Base-by-base conservation (phyloP, 1,140 invertebrate genomes). In the Drosophila ficusphila region DNA sequence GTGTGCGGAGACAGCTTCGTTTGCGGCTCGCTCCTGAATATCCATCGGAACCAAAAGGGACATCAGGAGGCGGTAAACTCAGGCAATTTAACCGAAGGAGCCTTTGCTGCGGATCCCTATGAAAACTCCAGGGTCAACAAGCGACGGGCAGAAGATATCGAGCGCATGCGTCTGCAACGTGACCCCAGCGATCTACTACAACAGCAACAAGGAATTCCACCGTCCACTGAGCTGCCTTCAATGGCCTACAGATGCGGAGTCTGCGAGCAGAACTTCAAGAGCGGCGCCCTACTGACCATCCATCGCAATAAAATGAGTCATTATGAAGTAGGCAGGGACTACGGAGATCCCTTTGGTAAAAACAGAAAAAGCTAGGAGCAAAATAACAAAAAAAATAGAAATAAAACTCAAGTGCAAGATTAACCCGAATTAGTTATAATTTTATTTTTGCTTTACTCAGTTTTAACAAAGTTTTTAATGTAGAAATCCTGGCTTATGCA, bases 211-310 rank as follows among this genome's bases (percentile, higher is more conserved):
- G 93, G 19, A 6, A 2, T 9, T 6, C 2, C 4, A 0, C 11
- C 16, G 2, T 9, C 2, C 2, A 5, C 34, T 18, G 19, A 51
- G 14, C 14, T 21, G 3, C 33, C 42, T n/a, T 9, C 9, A 6
- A 6, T 25, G 5, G 31, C 93, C 0, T 94, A 93, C 67, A 92
- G 62, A 3, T 91, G 89, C 21, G 79, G 74, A 9, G 60, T 91
- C 3, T 91, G 90, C 16, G 62, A 58, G 0, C 61, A 76, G 16
- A 61, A 33, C 9, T 91, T 90, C 25, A 90, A 86, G 18, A 81
- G 75, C 39, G 86, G 90, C 2, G 85, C 89, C 3, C 60, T 76
- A 0, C 53, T 91, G 16, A 89, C 81, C 25, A 60, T 76, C n/a
- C 90, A 91, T 67, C 86, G 83, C 0, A 72, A 79, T 14, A 75